phyloP scores from a whole-genome alignment of 2,797 vertebrate genomes.

The Gambelia wislizenii region DNA sequence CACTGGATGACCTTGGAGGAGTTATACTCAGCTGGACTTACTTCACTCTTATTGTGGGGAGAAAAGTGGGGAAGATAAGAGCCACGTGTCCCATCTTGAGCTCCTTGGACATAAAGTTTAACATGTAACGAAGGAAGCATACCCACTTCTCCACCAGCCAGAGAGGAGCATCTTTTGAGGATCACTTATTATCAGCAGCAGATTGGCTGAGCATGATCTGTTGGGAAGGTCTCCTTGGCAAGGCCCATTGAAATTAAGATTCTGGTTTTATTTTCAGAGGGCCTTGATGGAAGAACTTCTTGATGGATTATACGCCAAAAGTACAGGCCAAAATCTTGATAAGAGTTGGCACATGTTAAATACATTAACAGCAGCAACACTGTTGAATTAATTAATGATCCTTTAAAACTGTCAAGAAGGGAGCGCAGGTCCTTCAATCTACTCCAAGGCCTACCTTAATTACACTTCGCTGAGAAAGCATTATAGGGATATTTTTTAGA shows the following conservation, averaged over 20 bases:
- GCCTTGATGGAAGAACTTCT: neutral
- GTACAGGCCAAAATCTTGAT: neutral
- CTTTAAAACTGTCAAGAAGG: neutral
- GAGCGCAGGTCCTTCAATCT: neutral
- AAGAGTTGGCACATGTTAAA: neutral
- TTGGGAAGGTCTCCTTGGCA: neutral
- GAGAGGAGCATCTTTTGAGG: neutral
- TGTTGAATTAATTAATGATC: neutral
- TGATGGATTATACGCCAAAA: neutral
- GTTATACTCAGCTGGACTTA: too few species aligned
- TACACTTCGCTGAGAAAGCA: conserved; percentile 32
- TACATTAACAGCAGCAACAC: neutral
- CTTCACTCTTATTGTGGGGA: too few species aligned
- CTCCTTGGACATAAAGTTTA: too few species aligned
- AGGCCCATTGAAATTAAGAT: neutral
- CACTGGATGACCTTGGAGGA: too few species aligned
- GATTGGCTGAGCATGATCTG: neutral
- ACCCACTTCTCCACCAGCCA: neutral
- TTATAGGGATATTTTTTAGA: conserved; percentile 53
- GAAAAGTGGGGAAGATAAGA: too few species aligned
- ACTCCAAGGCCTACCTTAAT: conserved; percentile 13
- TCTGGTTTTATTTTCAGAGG: neutral
- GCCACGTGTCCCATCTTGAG: too few species aligned
- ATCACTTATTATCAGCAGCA: neutral
- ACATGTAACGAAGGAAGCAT: too few species aligned